Evolutionary conservation across 2,888 invertebrate genomes (phyloP).

Genomic region (Stenotaenia linearis): DNA sequence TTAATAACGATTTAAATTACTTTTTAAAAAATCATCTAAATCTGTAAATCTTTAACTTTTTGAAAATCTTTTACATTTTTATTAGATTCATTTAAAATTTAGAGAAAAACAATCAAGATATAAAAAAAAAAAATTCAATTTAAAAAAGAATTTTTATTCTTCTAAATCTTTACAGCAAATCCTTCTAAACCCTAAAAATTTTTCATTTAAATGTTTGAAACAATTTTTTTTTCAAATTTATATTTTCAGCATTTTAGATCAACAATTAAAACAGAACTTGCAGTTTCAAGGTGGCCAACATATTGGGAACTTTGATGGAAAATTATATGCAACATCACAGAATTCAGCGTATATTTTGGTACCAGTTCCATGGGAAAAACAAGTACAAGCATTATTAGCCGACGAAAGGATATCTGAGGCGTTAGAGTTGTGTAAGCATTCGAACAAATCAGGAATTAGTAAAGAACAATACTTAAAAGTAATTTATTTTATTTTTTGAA

Average conservation of each 20-base stretch:
- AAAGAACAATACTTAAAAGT: constrained; percentile 48
- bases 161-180: too few species aligned
- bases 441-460: constrained; percentile 45
- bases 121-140: too few species aligned
- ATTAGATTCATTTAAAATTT: too few species aligned
- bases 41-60: too few species aligned
- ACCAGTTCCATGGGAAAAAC: constrained; percentile 53
- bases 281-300: constrained; percentile 50
- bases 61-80: too few species aligned
- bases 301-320: constrained; percentile 53
- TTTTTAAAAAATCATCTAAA: too few species aligned
- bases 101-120: too few species aligned
- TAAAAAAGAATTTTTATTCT: too few species aligned
- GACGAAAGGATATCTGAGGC: constrained; percentile 52
- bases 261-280: constrained; percentile 52
- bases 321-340: constrained; percentile 50
- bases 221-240: too few species aligned
- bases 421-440: constrained; percentile 50
- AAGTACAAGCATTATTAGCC: constrained; percentile 49
- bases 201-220: too few species aligned
- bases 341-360: constrained; percentile 50
- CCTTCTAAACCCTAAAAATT: too few species aligned
- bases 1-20: too few species aligned
- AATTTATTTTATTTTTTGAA: constrained; percentile 35
- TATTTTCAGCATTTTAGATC: constrained; percentile 53